Evolutionary conservation across 2,113 vertebrate species (phyloP).

Genomic region (Engraulis encrasicolus): DNA sequence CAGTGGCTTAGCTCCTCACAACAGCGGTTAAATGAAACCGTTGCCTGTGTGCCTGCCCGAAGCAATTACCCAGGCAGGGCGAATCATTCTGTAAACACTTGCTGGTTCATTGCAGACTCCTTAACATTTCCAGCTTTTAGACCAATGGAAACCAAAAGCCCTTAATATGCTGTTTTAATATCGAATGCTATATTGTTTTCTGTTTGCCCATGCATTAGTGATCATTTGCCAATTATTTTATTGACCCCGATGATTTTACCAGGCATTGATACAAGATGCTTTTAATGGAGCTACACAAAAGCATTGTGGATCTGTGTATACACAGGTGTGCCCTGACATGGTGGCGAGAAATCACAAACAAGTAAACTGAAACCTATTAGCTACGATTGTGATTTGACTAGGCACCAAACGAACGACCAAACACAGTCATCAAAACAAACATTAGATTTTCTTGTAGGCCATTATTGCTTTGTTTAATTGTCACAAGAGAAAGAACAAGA

Average conservation of each 20-base stretch:
- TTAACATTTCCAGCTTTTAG: slow-evolving; percentile 30
- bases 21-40: neutral
- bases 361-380: neutral
- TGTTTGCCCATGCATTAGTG: neutral
- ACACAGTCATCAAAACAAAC: neutral
- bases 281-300: neutral
- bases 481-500: slow-evolving; percentile 65
- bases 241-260: neutral
- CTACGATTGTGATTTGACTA: slow-evolving; percentile 16
- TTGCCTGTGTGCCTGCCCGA: neutral
- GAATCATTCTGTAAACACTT: neutral
- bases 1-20: neutral
- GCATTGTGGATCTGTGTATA: neutral
- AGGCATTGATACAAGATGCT: neutral
- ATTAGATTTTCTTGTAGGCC: slow-evolving; percentile 10
- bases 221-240: neutral
- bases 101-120: slow-evolving; percentile 34
- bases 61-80: neutral
- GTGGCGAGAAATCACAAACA: neutral
- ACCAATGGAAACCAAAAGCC: neutral
- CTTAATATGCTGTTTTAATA: neutral
- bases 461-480: slow-evolving; percentile 21
- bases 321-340: neutral
- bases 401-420: neutral
- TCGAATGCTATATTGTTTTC: neutral